Evolutionary conservation across 2,888 invertebrate genomes (phyloP).

Genomic region (Deroplatys truncata): DNA sequence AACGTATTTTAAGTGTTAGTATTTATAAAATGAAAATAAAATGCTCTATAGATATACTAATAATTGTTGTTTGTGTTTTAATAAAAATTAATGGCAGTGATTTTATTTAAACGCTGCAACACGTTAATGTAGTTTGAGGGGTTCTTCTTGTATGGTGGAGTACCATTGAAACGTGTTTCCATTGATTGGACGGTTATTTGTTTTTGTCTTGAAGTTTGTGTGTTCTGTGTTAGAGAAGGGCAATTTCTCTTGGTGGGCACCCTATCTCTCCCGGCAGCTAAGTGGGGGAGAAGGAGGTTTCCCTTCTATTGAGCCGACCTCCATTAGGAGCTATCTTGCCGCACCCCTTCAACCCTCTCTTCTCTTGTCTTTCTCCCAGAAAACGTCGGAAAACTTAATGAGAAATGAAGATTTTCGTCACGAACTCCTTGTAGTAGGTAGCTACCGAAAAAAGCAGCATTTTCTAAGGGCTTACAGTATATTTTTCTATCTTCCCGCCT

Average conservation of each 20-base stretch:
- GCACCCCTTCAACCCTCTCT: not conserved
- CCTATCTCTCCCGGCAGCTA: not conserved
- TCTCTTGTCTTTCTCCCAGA: not conserved
- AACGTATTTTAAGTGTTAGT: too few relatives aligned
- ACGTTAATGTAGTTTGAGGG: not conserved
- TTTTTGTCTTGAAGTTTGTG: not conserved
- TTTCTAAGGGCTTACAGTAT: not conserved
- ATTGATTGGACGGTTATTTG: not conserved
- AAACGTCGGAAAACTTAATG: not conserved
- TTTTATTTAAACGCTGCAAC: not conserved
- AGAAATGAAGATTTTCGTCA: not conserved
- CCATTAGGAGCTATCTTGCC: not conserved
- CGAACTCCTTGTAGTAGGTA: not conserved
- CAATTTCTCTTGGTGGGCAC: not conserved
- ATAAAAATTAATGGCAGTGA: too few relatives aligned
- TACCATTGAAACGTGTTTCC: not conserved
- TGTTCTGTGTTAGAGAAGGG: not conserved
- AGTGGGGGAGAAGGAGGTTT: not conserved
- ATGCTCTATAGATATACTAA: too few relatives aligned
- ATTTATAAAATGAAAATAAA: too few relatives aligned
- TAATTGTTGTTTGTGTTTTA: too few relatives aligned
- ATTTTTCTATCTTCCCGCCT: not conserved
- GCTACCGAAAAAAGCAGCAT: not conserved
- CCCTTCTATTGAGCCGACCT: not conserved
- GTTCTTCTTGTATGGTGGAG: not conserved